Evolutionary conservation across 2,888 invertebrate species (phyloP), one percentile per base, ranked within the genome.

Genomic region (Chaitophorus viminalis): DNA sequence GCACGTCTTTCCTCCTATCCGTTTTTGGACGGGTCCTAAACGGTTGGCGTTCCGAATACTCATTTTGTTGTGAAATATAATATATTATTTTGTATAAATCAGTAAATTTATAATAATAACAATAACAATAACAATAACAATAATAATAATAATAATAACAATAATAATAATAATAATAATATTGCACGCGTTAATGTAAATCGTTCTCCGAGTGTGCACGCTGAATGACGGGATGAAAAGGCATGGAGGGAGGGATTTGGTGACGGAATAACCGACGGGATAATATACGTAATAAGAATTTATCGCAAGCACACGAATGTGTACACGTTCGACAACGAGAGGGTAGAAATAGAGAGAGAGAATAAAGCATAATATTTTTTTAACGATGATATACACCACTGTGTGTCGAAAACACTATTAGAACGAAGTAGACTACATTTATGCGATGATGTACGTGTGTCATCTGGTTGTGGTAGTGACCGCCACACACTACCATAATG

Each of bases 321-420:
- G 60, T 9, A 25, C 25, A 25, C 25, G 60, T 25, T 60, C 68
- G 68, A n/a, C 5, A 25, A 25, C 21, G 29, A 25, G 29, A 68
- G 68, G 68, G 11, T 60, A 25, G 21, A 60, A 11, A 65, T 8
- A 70, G 17, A 29, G 29, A 14, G 65, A 8, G 65, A 29, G 65
- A n/a, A 8, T n/a, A n/a, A n/a, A 25, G 17, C 17, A 31, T 14
- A 21, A 21, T 39, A 68, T 36, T 65, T 36, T 36, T 70, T 65
- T 39, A 79, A 70, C 82, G 39, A 5, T 25, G 46, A 25, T 3
- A 11, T 25, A 4, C 31, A 29, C 31, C 82, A 31, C 82, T 52
- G 9, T 82, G 70, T 70, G 82, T 52, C 82, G 31, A 33, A 70
- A 70, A 14, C 70, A 68, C 70, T 31, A 65, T 39, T 65, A 79